Evolutionary conservation across 2,888 invertebrate genomes (phyloP), one percentile per base, ranked within the genome.

Genomic region (Zeuzera pyrina): DNA sequence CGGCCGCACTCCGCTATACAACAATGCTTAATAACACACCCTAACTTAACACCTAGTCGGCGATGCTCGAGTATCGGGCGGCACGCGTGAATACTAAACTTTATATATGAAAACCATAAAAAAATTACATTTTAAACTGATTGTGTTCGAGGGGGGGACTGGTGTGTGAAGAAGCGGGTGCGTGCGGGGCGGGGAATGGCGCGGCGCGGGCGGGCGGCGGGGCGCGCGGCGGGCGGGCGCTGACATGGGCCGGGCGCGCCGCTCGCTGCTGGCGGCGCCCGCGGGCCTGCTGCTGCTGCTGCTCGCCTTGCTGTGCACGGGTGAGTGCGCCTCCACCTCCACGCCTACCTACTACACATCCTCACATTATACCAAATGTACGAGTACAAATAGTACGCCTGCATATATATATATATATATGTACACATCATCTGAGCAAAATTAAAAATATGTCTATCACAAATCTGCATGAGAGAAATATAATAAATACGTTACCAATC

Each of bases 161-260:
- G n/a, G 44, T 45, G 45, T 44, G 35, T 21, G 35, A 50, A 52
- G 56, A 57, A 49, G 57, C 21, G 29, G 29, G 31, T 28, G 31
- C 55, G 56, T 49, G 56, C 50, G 55, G 52, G 56, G 64, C 54
- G 59, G 57, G 57, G 53, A 64, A 69, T 65, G 28, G 68, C 67
- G 72, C 68, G 69, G 70, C 69, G 73, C 65, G 68, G 59, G 30
- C 30, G 33, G 59, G 53, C 50, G 50, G 51, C 57, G 58, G 64
- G 66, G 72, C 67, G 68, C 71, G 67, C 64, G 57, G 67, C 61
- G 56, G 56, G 65, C 64, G 68, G 69, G 77, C 73, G 67, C 78
- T 78, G 79, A 79, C 78, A 79, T 79, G 79, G 72, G 62, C 70
- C 68, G 78, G 78, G 69, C 81, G 78, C 78, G 81, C 77, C 79